A percentile compares a stretch with the other conserved stretches of the same genome.
Evolutionary conservation across 2,888 invertebrate genomes (phyloP).

Genomic region (Drosophila pseudotakahashii): DNA sequence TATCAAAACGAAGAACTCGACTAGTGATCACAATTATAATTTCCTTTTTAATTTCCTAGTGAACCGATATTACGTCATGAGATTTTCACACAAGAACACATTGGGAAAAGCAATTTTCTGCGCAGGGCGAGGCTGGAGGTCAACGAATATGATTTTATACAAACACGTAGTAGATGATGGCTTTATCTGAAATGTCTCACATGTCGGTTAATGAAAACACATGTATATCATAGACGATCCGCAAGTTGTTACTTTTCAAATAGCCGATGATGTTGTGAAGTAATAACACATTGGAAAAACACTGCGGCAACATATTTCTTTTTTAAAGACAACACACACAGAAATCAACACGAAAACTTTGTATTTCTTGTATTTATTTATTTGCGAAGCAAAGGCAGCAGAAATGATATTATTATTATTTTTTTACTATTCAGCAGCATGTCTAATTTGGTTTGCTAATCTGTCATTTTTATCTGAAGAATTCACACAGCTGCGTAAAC

Average conservation of each 20-base stretch:
- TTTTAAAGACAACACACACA: conserved; percentile 33
- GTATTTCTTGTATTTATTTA: conserved; percentile 12
- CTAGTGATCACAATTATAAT: conserved; percentile 17
- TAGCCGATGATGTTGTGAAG: conserved; percentile 41
- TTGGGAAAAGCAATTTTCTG: conserved; percentile 15
- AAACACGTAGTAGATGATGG: conserved; percentile 21
- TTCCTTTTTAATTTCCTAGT: background rate
- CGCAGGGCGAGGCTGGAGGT: conserved; percentile 29
- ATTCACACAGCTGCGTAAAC: conserved; percentile 46
- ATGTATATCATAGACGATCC: conserved; percentile 21
- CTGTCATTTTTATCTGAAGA: conserved; percentile 39
- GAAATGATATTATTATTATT: conserved; percentile 23
- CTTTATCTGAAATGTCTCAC: conserved; percentile 27
- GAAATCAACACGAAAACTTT: conserved; percentile 36
- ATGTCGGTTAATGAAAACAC: conserved; percentile 40
- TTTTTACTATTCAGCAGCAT: conserved; percentile 32
- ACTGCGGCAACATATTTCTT: conserved; percentile 38
- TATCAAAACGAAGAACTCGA: conserved; percentile 12
- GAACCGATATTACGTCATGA: conserved; percentile 33
- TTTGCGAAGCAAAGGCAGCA: conserved; percentile 35
- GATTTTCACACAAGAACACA: conserved; percentile 15
- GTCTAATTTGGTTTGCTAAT: conserved; percentile 35
- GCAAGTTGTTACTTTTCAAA: conserved; percentile 33
- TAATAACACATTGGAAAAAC: conserved; percentile 41
- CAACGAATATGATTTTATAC: conserved; percentile 26